Percentiles rank a stretch among this genome's conserved stretches.
Conservation (phyloP, 1,140 invertebrate species). For the Choristoneura fumiferana region DNA sequence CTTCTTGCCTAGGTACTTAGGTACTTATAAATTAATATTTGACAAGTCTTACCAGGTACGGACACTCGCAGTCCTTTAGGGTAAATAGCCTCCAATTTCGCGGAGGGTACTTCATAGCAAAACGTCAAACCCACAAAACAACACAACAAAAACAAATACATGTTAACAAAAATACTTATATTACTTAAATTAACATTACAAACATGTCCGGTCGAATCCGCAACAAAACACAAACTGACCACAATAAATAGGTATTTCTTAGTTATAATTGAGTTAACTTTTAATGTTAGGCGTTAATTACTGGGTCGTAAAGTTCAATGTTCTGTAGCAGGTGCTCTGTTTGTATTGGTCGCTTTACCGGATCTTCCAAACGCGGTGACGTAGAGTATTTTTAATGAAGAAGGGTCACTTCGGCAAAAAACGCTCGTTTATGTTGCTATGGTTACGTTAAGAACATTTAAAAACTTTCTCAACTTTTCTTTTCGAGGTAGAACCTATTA, state of each 20-base stretch:
- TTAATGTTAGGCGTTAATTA: too few relatives aligned
- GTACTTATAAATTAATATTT: neutral
- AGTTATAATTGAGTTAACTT: too few relatives aligned
- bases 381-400: neutral
- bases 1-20: too few relatives aligned
- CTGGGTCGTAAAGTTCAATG: neutral
- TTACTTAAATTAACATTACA: slow-evolving; percentile 20
- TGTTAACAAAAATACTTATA: slow-evolving; percentile 4
- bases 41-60: slow-evolving; percentile 78
- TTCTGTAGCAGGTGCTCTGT: neutral
- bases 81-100: slow-evolving; percentile 79
- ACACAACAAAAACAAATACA: slow-evolving; percentile 9
- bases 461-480: too few relatives aligned
- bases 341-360: neutral
- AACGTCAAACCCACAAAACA: slow-evolving; percentile 22
- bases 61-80: slow-evolving; percentile 82
- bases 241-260: neutral
- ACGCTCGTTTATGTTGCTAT: too few relatives aligned
- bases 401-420: slow-evolving; percentile 11
- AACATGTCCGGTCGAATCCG: neutral
- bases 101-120: slow-evolving; percentile 77
- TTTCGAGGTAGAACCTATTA: too few relatives aligned
- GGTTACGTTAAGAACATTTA: too few relatives aligned
- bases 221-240: neutral
- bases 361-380: neutral